phyloP scores from a whole-genome alignment of 2,797 vertebrate genomes.

The Siniperca undulata region DNA sequence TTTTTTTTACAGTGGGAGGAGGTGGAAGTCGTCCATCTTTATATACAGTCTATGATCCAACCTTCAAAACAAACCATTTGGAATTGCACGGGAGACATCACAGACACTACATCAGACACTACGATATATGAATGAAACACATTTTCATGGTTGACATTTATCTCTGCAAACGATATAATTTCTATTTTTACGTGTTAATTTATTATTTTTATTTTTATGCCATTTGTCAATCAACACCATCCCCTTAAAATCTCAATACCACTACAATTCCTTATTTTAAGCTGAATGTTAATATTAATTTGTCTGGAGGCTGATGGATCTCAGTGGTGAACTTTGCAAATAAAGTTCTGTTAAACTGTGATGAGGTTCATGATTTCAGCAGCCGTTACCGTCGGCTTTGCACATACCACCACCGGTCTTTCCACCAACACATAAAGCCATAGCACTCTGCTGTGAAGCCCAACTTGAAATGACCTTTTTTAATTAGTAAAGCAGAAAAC shows the following conservation, averaged over 20 bases:
- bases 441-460: not conserved
- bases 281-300: not conserved
- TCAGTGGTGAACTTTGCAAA: not conserved
- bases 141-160: not conserved
- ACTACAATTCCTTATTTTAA: not conserved
- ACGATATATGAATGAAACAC: not conserved
- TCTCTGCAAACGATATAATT: not conserved
- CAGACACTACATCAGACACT: not conserved
- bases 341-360: not conserved
- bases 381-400: not conserved
- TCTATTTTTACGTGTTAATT: not conserved
- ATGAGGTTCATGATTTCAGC: not conserved
- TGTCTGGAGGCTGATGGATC: not conserved
- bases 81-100: not conserved
- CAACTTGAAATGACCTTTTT: slow-evolving; percentile 51
- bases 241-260: not conserved
- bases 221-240: not conserved
- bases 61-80: slow-evolving; percentile 20
- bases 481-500: slow-evolving; percentile 54
- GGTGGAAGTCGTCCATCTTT: no score
- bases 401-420: not conserved
- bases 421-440: not conserved
- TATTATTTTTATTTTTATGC: not conserved
- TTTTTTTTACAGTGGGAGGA: no score
- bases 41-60: not conserved